Conservation (phyloP, 2,888 invertebrate genomes). For the Odontothrips loti region DNA sequence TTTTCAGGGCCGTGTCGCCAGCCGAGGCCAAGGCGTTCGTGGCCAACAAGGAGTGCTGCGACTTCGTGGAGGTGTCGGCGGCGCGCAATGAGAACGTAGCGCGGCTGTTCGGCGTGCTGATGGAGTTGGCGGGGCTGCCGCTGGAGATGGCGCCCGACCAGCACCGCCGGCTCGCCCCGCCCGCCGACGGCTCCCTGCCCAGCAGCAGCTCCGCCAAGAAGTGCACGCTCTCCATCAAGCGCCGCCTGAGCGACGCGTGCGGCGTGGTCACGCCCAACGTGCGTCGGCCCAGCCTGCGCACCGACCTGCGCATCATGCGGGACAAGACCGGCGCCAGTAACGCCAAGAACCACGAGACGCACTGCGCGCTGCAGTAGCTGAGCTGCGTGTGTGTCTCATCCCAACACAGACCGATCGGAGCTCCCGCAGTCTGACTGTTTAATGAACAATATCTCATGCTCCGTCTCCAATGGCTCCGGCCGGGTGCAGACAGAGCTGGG, state of each 20-base stretch:
- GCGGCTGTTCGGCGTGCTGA: constrained; percentile 78
- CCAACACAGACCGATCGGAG: no score
- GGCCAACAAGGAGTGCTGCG: constrained; percentile 68
- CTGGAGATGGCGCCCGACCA: constrained; percentile 86
- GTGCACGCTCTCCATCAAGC: constrained; percentile 74
- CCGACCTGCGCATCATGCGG: constrained; percentile 83
- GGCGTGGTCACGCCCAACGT: constrained; percentile 87
- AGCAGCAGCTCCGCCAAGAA: constrained; percentile 63
- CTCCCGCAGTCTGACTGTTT: no score
- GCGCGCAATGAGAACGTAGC: constrained; percentile 76
- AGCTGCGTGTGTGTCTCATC: no score
- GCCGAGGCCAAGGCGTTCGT: constrained; percentile 77
- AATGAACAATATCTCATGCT: no score
- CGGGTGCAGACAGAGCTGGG: no score
- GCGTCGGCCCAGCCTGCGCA: constrained; percentile 78
- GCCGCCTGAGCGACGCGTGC: constrained; percentile 79
- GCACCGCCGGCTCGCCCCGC: constrained; percentile 68
- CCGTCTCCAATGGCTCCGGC: no score
- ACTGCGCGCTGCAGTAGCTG: constrained; percentile 11
- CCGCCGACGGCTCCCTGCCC: constrained; percentile 66
- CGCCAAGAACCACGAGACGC: background rate
- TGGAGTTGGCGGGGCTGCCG: constrained; percentile 75
- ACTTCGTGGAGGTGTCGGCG: constrained; percentile 78
- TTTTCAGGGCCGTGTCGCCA: constrained; percentile 64
- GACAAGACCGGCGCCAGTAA: constrained; percentile 57